Evolutionary conservation across 1,140 invertebrate genomes (phyloP), one percentile per base, ranked within the genome.

Genomic region (Choristoneura fumiferana): DNA sequence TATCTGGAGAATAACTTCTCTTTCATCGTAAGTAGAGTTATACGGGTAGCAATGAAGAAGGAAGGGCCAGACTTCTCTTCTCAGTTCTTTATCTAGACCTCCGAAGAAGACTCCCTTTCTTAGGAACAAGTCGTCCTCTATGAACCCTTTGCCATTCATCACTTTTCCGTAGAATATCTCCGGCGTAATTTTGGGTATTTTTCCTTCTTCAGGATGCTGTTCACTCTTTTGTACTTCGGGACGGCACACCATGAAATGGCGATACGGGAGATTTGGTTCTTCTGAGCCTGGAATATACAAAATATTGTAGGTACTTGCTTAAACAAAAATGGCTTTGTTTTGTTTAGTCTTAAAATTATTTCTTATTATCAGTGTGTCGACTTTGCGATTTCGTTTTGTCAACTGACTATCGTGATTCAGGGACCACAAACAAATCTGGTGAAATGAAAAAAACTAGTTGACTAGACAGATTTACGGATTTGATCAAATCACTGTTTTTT

Each of bases 21-120:
- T 91, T 73, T 98, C 96, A 45, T 96, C 94, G 73, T 95, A 95
- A 0, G 96, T 97, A 4, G 96, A 98, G 63, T 94, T 93, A 78
- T 96, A 98, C 0, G 96, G 96, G 83, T 97, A 99, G 71, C 96
- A 97, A 69, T 98, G 95, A 1, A 98, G 87, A 1, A 99, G 90
- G 78, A 98, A 98, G 1, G 97, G 97, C 97, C 97, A 98, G 0
- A 98, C 95, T 70, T 97, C 95, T 76, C 95, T 94, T 62, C 97
- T 91, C 14, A 98, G 78, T 18, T 93, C 93, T 55, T 94, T 94
- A 63, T 98, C 96, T 35, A 98, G 90, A 8, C 97, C 97, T 2
- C 96, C 96, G 75, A 98, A 98, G 80, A 98, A 98, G 33, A 98
- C 93, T 38, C 95, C 94, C 89, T 98, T 98, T 59, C 97, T 92